Evolutionary conservation across 2,797 vertebrate genomes (phyloP).

Genomic region (Leptoclinus maculatus): DNA sequence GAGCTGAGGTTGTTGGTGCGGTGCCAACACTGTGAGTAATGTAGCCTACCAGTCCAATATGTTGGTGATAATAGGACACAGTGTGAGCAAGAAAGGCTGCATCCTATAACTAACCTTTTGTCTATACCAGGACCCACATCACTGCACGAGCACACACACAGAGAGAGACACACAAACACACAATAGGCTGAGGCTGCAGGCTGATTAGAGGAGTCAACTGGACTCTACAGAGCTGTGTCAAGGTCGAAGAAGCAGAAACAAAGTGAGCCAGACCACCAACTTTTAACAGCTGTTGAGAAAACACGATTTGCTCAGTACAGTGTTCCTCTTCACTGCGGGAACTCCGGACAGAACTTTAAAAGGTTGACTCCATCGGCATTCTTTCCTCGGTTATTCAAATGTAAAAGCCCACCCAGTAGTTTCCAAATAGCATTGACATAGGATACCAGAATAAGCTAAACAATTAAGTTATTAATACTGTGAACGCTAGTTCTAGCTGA

Average conservation of each 20-base stretch:
- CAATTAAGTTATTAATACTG: background rate
- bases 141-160: conserved; percentile 16
- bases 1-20: conserved; percentile 25
- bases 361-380: background rate
- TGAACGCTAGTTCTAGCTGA: background rate
- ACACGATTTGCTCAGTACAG: conserved; percentile 16
- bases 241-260: conserved; percentile 48
- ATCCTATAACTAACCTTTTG: conserved; percentile 64
- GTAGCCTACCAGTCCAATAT: conserved; percentile 43
- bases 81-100: conserved; percentile 45
- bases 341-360: background rate
- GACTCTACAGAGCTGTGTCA: conserved; percentile 50
- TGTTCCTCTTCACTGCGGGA: background rate
- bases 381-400: background rate
- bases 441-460: background rate
- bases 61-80: conserved; percentile 57
- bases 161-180: conserved; percentile 24
- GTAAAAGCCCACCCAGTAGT: background rate
- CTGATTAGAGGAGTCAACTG: conserved; percentile 53
- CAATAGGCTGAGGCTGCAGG: conserved; percentile 39
- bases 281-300: conserved; percentile 40
- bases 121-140: conserved; percentile 37
- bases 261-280: conserved; percentile 43
- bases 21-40: conserved; percentile 52
- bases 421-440: background rate